phyloP scores from a whole-genome alignment of 1,140 invertebrate species.

The Dendroctonus valens region DNA sequence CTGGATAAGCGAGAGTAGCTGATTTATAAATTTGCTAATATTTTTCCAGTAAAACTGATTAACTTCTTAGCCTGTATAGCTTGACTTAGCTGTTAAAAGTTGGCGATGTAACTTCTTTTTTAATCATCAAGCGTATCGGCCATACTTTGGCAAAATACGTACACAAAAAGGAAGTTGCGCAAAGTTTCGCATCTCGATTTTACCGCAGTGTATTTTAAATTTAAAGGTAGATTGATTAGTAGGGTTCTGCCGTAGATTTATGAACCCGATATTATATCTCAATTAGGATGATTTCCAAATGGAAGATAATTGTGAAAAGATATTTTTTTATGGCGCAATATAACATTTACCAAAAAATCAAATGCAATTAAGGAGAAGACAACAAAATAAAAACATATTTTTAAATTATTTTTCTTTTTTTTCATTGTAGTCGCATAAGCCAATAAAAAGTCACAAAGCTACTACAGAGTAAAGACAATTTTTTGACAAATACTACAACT shows the following conservation, averaged over 20 bases:
- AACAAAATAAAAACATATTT: no score
- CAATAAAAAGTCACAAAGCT: no score
- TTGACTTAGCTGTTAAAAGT: background rate
- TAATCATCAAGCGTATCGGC: background rate
- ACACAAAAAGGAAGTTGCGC: background rate
- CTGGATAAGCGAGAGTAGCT: background rate
- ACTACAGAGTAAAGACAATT: no score
- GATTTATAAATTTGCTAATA: background rate
- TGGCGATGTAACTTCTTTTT: background rate
- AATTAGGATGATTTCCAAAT: no score
- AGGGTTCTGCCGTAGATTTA: background rate
- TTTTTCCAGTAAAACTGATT: background rate
- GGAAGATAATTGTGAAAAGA: no score
- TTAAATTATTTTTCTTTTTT: no score
- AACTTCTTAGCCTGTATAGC: background rate
- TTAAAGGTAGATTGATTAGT: constrained; percentile 10
- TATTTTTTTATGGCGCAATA: no score
- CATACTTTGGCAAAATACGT: background rate
- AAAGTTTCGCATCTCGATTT: constrained; percentile 2
- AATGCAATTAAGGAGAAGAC: no score
- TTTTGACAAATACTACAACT: no score
- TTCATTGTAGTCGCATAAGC: no score
- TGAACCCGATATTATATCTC: background rate
- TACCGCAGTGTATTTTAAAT: background rate
- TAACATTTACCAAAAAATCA: no score